Percentiles rank a stretch among this genome's conserved stretches.
Evolutionary conservation across 2,113 vertebrate genomes (phyloP).

Genomic region (Panthera leo): DNA sequence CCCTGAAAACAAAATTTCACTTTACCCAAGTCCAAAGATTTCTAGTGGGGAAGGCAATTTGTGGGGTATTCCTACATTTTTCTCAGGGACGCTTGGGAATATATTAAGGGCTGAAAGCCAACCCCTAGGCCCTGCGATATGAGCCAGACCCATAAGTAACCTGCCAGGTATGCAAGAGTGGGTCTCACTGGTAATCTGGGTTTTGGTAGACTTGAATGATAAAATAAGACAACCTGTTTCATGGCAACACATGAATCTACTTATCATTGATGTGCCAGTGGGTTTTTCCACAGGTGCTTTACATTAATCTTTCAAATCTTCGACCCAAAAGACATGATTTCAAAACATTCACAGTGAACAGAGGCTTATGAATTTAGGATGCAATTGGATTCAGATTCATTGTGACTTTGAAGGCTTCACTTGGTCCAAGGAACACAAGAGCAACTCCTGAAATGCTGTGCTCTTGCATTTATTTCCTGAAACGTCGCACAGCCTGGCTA

Average conservation of each 20-base stretch:
- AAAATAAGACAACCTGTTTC: conserved; percentile 46
- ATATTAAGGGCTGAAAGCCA: neutral
- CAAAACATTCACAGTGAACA: conserved; percentile 29
- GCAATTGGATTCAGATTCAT: conserved; percentile 26
- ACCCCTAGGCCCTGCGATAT: neutral
- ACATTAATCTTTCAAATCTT: conserved; percentile 61
- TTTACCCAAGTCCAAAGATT: neutral
- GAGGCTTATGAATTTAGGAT: conserved; percentile 29
- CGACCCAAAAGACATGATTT: conserved; percentile 39
- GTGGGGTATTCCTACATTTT: neutral
- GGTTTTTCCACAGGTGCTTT: conserved; percentile 35
- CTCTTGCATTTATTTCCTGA: conserved; percentile 6
- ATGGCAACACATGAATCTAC: conserved; percentile 37
- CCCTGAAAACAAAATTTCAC: neutral
- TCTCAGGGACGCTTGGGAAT: neutral
- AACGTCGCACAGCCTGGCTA: neutral
- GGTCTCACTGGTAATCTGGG: neutral
- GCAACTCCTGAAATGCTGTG: neutral
- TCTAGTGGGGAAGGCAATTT: conserved; percentile 4
- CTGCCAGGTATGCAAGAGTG: neutral
- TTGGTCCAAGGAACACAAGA: neutral
- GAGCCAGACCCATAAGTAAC: conserved; percentile 11
- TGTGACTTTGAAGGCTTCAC: conserved; percentile 36
- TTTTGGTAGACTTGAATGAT: conserved; percentile 16
- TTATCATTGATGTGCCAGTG: conserved; percentile 24